Percentiles rank a stretch among this genome's conserved stretches.
These are phyloP conservation scores for Podarcis cretensis DNA, from an alignment of 2,113 vertebrate species.

Conservation along the genomic window DNA sequence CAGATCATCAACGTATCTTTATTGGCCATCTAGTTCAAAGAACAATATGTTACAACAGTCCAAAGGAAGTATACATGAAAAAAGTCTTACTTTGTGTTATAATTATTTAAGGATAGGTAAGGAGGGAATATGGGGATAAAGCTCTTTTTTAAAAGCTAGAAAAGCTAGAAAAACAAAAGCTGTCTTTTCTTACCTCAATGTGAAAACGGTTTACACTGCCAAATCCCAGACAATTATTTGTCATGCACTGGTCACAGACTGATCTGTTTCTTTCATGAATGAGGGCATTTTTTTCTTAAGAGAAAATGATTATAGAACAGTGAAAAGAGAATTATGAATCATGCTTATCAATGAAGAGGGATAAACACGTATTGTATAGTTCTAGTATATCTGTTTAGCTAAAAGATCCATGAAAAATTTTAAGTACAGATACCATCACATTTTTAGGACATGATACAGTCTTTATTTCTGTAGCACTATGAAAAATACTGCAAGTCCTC, in stretches of 20 bases:
- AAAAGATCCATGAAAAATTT: conserved; percentile 24
- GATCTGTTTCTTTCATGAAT: conserved; percentile 25
- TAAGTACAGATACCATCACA: neutral
- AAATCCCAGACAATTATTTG: neutral
- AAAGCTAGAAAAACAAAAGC: conserved; percentile 4
- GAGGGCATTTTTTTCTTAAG: neutral
- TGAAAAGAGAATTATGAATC: conserved; percentile 36
- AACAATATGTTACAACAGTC: neutral
- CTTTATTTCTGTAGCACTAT: conserved; percentile 22
- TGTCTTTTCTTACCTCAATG: neutral
- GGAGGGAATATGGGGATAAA: neutral
- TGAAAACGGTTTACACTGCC: neutral
- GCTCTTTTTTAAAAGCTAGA: neutral
- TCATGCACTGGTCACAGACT: neutral
- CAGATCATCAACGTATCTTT: neutral
- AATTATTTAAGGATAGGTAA: conserved; percentile 20
- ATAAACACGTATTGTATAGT: conserved; percentile 11
- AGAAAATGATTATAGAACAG: neutral
- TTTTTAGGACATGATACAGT: neutral
- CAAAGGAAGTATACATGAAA: neutral
- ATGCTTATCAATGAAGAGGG: conserved; percentile 1
- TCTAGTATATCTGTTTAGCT: conserved; percentile 37
- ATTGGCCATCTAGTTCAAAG: neutral
- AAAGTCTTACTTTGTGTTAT: neutral
- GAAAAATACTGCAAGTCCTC: neutral